Conservation (phyloP, 2,113 vertebrate species). For the Serinus canaria region DNA sequence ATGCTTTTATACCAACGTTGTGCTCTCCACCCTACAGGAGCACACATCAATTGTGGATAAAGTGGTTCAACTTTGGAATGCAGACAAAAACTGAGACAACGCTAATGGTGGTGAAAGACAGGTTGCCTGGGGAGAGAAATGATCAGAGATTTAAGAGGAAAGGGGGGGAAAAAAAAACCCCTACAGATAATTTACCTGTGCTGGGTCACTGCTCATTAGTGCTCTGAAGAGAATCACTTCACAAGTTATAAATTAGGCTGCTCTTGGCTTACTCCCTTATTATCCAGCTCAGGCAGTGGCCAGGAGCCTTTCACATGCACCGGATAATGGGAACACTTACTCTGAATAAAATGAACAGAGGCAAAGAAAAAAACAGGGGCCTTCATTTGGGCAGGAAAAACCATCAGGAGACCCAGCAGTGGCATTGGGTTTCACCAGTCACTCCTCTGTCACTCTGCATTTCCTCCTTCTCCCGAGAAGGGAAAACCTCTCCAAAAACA, state of each 20-base stretch:
- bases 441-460: neutral
- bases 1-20: neutral
- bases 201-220: conserved; percentile 1
- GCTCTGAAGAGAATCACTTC: neutral
- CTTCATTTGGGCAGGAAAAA: neutral
- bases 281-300: neutral
- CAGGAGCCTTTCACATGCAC: neutral
- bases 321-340: neutral
- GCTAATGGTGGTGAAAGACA: conserved; percentile 10
- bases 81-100: neutral
- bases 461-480: neutral
- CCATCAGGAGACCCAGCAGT: neutral
- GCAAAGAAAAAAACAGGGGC: neutral
- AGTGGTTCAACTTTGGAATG: neutral
- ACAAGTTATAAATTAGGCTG: neutral
- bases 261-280: neutral
- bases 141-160: conserved; percentile 13
- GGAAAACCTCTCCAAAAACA: neutral
- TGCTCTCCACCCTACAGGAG: neutral
- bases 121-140: neutral
- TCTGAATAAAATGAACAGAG: neutral
- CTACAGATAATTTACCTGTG: neutral
- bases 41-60: neutral
- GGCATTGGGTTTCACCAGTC: neutral
- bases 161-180: neutral